Base-by-base conservation (phyloP, 2,113 vertebrate genomes). In the Jacana jacana region DNA sequence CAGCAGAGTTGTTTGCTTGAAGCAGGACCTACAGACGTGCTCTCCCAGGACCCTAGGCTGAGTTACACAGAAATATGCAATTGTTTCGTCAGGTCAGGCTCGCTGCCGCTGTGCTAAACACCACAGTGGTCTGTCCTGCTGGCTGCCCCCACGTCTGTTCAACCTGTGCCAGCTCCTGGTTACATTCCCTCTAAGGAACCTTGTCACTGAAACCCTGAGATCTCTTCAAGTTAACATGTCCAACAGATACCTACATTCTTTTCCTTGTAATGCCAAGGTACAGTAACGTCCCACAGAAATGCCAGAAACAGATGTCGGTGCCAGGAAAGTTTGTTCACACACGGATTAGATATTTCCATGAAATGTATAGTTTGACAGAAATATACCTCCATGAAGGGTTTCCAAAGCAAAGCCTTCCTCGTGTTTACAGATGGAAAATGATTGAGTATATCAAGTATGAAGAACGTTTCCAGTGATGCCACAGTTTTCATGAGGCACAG, bases 61-160 rank as follows among this genome's bases (percentile, higher is more conserved):
- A 86, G 89, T 98, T 97, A 95, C 96, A 89, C 0, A 3, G 92
- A 82, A 92, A 96, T 51, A 91, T 19, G 93, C 86, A 97, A 95
- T 7, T 91, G 84, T 98, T 98, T 97, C 97, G 97, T 98, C 97
- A 98, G 97, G 97, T 76, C 80, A 69, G 3, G 39, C 42, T 60
- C 4, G 0, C 39, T 77, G 68, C 52, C 55, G 35, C 5, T 0
- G 0, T 20, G 39, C 77, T 66, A 35, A 39, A 44, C 91, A 57
- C 83, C 48, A 63, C 35, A 20, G 7, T 9, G 55, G 31, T 49
- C 55, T 78, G 71, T 51, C 65, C 78, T 20, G 6, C 37, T 8
- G 5, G 52, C 81, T 54, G 24, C 73, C 76, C 73, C 89, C 42
- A 60, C 0, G 0, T 10, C 69, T 86, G 66, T 31, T 88, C 63